phyloP scores from a whole-genome alignment of 2,888 invertebrate genomes.

The Cephus sareptanus region DNA sequence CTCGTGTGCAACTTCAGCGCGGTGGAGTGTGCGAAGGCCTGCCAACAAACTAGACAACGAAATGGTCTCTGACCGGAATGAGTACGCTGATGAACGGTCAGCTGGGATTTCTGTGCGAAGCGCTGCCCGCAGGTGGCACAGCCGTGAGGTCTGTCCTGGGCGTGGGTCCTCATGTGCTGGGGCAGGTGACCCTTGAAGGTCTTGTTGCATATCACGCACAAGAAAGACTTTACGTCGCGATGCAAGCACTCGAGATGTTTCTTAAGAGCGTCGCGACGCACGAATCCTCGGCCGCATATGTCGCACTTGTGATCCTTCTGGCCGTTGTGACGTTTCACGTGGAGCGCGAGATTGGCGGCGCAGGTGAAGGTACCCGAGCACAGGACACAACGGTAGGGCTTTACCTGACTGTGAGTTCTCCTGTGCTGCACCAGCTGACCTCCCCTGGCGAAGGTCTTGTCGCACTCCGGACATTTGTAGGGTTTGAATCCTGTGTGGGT shows the following conservation, averaged over 20 bases:
- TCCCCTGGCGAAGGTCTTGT: constrained; percentile 77
- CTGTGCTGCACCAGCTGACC: constrained; percentile 82
- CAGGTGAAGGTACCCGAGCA: constrained; percentile 79
- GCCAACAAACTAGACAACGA: constrained; percentile 82
- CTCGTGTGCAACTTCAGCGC: constrained; percentile 86
- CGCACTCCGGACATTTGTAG: constrained; percentile 73
- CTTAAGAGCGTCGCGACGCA: constrained; percentile 78
- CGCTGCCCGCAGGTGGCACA: constrained; percentile 83
- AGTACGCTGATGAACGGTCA: constrained; percentile 85
- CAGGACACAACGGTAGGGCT: constrained; percentile 77
- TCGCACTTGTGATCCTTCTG: constrained; percentile 83
- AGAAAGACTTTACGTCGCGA: constrained; percentile 78
- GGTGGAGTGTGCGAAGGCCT: constrained; percentile 85
- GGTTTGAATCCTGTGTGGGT: constrained; percentile 80
- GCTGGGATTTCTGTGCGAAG: constrained; percentile 86
- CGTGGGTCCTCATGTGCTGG: constrained; percentile 86
- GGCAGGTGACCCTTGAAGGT: constrained; percentile 83
- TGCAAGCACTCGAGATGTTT: constrained; percentile 83
- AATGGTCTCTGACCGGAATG: constrained; percentile 88
- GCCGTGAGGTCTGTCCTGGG: constrained; percentile 79
- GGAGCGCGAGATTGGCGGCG: constrained; percentile 66
- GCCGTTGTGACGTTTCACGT: constrained; percentile 75
- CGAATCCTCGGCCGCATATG: constrained; percentile 83
- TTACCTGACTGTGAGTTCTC: constrained; percentile 78
- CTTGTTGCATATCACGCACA: constrained; percentile 85